Base-by-base conservation (phyloP, 37 sponge, comb jelly and placozoan species). In the Theonella swinhoei region DNA sequence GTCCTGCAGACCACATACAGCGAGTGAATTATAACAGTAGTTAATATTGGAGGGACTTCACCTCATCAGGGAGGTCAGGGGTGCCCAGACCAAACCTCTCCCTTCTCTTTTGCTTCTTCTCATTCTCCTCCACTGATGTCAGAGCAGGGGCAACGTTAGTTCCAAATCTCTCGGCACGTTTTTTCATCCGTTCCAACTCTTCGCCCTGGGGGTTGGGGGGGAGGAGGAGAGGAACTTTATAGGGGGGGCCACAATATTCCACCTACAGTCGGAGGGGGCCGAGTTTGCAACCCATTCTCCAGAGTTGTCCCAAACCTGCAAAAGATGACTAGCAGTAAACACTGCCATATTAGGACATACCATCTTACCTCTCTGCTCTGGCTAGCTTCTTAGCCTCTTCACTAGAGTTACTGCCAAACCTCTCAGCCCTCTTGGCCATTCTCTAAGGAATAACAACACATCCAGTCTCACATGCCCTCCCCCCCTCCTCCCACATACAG, bases 151-250 rank as follows among this genome's bases (percentile, higher is more conserved):
- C 65, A 20, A 87, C 89, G 3, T 81, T 61, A 1, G 70, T 47
- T 4, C 95, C 95, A 74, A 94, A 94, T 35, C 95, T 75, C 63
- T 91, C 89, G 24, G 80, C 91, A 42, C 95, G 69, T 63, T 91
- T 88, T 74, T 88, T 88, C 83, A 94, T 36, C 60, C 78, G 76
- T 35, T 91, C 95, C 74, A 94, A 19, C 7, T 88, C 89, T 33
- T 69, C 82, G 30, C 34, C 74, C 89, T 89, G 39, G 0, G 30
- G 22, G 34, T 1, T 7, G 41, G n/a, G 19, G 4, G 26, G 24
- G 30, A 9, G 29, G 26, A 9, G 68, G 30, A 26, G 68, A 24
- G n/a, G 20, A 19, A 67, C n/a, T 67, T 25, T 22, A 35, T 9
- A 22, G 37, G 72, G 40, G 72, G 39, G 31, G 5, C 3, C 72